Conservation (phyloP, 2,113 vertebrate species). For the Rhinolophus ferrumequinum region DNA sequence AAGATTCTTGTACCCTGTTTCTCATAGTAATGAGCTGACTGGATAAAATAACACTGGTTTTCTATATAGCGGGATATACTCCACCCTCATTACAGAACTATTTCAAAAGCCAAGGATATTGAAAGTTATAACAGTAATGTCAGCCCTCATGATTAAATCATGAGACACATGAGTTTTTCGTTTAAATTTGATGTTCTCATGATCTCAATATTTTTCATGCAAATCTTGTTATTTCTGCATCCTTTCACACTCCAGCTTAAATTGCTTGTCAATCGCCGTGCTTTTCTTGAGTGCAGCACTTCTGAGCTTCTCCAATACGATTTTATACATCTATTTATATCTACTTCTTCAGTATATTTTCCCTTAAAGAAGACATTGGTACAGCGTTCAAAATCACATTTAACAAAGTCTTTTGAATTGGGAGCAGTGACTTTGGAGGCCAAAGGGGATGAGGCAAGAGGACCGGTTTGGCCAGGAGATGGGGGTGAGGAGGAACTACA, state of each 20-base stretch:
- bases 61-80: conserved; percentile 80
- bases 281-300: conserved; percentile 84
- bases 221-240: conserved; percentile 91
- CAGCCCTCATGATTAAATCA: conserved; percentile 89
- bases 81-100: conserved; percentile 85
- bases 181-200: conserved; percentile 89
- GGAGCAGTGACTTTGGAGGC: conserved; percentile 68
- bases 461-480: conserved; percentile 11
- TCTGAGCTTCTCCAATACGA: conserved; percentile 83
- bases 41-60: conserved; percentile 81
- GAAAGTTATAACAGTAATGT: conserved; percentile 85
- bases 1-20: conserved; percentile 72
- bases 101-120: conserved; percentile 86
- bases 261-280: conserved; percentile 88
- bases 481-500: neutral
- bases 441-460: conserved; percentile 45
- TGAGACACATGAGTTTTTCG: conserved; percentile 86
- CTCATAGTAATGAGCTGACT: conserved; percentile 81
- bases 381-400: conserved; percentile 79
- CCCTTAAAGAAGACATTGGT: conserved; percentile 80
- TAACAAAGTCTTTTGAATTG: conserved; percentile 77
- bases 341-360: conserved; percentile 83
- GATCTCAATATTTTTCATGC: conserved; percentile 91
- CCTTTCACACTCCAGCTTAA: conserved; percentile 87
- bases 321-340: conserved; percentile 89